phyloP scores from a whole-genome alignment of 2,113 vertebrate genomes.

The Platanista minor region DNA sequence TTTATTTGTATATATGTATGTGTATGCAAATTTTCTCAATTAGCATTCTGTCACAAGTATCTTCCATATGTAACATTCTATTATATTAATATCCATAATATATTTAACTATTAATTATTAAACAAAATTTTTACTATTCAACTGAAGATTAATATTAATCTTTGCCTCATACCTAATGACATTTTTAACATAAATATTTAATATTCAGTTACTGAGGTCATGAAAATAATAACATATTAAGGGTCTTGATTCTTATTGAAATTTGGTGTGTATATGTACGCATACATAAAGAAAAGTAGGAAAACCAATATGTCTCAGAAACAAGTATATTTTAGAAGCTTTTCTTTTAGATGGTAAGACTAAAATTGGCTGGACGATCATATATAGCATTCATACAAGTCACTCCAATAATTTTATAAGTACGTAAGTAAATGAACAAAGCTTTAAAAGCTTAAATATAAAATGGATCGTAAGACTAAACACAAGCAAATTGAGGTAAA shows the following conservation, averaged over 20 bases:
- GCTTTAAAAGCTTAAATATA: neutral
- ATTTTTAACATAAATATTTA: neutral
- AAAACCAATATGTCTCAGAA: neutral
- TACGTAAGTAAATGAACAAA: neutral
- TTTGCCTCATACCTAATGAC: neutral
- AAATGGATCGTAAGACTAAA: neutral
- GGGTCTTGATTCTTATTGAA: neutral
- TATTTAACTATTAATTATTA: neutral
- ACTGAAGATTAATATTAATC: neutral
- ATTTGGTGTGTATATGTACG: neutral
- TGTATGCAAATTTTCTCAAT: neutral
- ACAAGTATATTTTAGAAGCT: neutral
- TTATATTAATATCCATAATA: neutral
- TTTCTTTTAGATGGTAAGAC: neutral
- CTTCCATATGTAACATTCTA: neutral
- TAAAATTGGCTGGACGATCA: neutral
- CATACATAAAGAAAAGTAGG: neutral
- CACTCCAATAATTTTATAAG: neutral
- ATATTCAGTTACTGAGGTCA: neutral
- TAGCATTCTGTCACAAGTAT: neutral
- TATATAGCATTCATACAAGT: neutral
- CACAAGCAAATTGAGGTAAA: neutral
- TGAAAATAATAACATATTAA: neutral
- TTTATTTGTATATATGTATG: neutral
- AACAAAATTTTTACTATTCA: neutral